A percentile compares a stretch with the other conserved stretches of the same genome.
These are phyloP conservation scores for Coranthus polyacanthus DNA, from an alignment of 2,797 vertebrate genomes.

Conservation along the genomic window DNA sequence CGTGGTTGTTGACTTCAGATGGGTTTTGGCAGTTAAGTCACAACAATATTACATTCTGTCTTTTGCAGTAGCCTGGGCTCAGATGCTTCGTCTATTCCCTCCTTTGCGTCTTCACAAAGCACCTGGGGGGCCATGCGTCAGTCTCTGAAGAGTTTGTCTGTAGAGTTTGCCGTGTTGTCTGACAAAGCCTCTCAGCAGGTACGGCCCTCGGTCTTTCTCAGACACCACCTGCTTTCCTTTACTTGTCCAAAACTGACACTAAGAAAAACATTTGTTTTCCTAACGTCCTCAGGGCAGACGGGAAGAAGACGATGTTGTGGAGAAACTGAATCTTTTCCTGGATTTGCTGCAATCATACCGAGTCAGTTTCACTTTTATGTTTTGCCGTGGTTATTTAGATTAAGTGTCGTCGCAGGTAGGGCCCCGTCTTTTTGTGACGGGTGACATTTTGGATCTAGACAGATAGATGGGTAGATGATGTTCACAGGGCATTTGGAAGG, in stretches of 20 bases:
- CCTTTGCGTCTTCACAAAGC: slow-evolving; percentile 89
- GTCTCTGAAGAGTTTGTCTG: slow-evolving; percentile 93
- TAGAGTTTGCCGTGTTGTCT: slow-evolving; percentile 93
- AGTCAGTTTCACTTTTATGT: slow-evolving; percentile 64
- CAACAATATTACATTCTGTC: slow-evolving; percentile 22
- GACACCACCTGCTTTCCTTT: slow-evolving; percentile 30
- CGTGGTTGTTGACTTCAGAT: slow-evolving; percentile 43
- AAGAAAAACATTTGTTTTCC: slow-evolving; percentile 49
- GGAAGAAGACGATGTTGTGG: slow-evolving; percentile 97
- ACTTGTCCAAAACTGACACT: slow-evolving; percentile 24
- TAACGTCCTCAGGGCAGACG: slow-evolving; percentile 88
- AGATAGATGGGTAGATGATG: no score
- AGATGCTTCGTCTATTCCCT: slow-evolving; percentile 89
- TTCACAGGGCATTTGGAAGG: no score
- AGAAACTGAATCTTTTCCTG: slow-evolving; percentile 96
- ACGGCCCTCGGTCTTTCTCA: slow-evolving; percentile 39
- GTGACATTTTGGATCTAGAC: no score
- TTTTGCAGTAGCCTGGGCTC: slow-evolving; percentile 90
- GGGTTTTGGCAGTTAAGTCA: slow-evolving; percentile 44
- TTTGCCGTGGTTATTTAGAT: neutral
- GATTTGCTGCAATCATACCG: slow-evolving; percentile 97
- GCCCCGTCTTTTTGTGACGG: no score
- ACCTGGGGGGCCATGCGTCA: slow-evolving; percentile 92
- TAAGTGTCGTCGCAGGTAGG: no score
- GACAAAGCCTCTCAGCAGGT: slow-evolving; percentile 97